Conservation (phyloP, 1,140 invertebrate genomes). For the Antheraea mylitta region DNA sequence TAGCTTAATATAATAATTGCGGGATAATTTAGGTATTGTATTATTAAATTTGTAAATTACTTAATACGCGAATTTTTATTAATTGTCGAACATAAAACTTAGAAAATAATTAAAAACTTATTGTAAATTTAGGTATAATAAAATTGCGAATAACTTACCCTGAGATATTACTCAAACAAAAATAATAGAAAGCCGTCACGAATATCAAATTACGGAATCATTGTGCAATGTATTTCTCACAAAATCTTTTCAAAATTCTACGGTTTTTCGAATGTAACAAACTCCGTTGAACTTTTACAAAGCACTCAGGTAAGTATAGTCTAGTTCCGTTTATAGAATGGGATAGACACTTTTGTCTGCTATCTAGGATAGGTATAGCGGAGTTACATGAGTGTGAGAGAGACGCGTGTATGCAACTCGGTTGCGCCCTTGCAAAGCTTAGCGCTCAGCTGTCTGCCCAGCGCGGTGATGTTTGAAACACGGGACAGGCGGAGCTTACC, state of each 20-base stretch:
- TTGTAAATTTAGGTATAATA: background rate
- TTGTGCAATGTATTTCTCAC: conserved; percentile 48
- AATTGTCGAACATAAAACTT: too few species aligned
- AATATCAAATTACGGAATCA: conserved; percentile 37
- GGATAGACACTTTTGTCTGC: conserved; percentile 56
- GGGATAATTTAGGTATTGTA: too few species aligned
- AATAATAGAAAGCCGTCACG: conserved; percentile 23
- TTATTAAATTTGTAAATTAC: too few species aligned
- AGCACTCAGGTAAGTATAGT: conserved; percentile 73
- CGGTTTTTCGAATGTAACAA: conserved; percentile 43
- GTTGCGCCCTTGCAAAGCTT: conserved; percentile 64
- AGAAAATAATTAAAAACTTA: too few species aligned
- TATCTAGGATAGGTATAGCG: conserved; percentile 50
- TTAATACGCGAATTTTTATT: too few species aligned
- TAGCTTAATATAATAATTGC: too few species aligned
- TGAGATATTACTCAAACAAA: conserved; percentile 18
- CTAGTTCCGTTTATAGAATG: conserved; percentile 70
- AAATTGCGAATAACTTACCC: conserved; percentile 17
- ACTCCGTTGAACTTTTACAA: conserved; percentile 72
- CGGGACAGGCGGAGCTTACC: conserved; percentile 79
- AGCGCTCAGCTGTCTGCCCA: conserved; percentile 72
- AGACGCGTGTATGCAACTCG: conserved; percentile 59
- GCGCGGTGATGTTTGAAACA: conserved; percentile 79
- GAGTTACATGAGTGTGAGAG: conserved; percentile 43
- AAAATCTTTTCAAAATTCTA: conserved; percentile 68